phyloP scores from a whole-genome alignment of 1,140 invertebrate genomes.

The Zaprionus taronus region DNA sequence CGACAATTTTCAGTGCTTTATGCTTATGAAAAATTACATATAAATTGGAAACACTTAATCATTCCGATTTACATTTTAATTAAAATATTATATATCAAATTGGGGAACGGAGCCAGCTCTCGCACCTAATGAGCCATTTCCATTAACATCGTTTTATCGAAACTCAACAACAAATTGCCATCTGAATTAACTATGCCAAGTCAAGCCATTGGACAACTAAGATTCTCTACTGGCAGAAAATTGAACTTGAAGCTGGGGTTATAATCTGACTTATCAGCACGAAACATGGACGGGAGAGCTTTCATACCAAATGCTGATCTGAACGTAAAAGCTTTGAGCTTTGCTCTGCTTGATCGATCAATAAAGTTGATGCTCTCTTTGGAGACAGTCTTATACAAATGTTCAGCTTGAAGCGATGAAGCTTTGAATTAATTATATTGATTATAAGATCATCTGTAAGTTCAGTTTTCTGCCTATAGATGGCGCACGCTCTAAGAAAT shows the following conservation, averaged over 20 bases:
- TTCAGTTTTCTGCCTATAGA: too few relatives aligned
- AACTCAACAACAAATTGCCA: not conserved
- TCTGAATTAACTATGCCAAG: not conserved
- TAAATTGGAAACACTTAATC: constrained; percentile 82
- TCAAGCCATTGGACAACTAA: not conserved
- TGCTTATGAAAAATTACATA: constrained; percentile 79
- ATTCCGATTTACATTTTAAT: constrained; percentile 82
- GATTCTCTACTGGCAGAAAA: not conserved
- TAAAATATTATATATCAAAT: constrained; percentile 81
- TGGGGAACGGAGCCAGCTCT: constrained; percentile 50
- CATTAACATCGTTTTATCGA: constrained; percentile 20
- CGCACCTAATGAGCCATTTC: constrained; percentile 20
- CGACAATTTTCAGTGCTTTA: constrained; percentile 81
- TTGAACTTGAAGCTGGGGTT: not conserved
- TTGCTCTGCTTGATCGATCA: too few relatives aligned
- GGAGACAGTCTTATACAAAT: too few relatives aligned
- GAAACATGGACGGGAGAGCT: too few relatives aligned
- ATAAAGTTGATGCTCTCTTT: too few relatives aligned
- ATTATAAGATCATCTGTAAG: too few relatives aligned
- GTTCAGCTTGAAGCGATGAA: too few relatives aligned
- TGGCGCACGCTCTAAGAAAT: too few relatives aligned
- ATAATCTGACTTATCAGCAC: too few relatives aligned
- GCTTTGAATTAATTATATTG: too few relatives aligned
- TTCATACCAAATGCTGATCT: too few relatives aligned
- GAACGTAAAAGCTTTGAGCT: too few relatives aligned